Conservation (phyloP, 2,113 vertebrate genomes). For the Triplophysa dalaica region DNA sequence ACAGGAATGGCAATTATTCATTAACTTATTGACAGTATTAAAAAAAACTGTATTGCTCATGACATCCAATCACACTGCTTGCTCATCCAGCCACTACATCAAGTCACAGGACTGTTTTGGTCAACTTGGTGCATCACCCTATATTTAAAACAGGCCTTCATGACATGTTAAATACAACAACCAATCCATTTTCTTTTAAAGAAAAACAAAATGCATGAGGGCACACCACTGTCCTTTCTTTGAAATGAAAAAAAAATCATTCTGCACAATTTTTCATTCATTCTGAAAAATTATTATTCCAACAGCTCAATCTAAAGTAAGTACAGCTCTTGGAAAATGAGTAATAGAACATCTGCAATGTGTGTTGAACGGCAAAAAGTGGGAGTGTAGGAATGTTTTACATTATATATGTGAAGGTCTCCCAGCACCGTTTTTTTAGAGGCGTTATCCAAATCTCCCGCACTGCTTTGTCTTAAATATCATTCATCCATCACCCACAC, state of each 20-base stretch:
- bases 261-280: background rate
- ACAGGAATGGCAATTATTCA: background rate
- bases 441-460: conserved; percentile 2
- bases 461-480: background rate
- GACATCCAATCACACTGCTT: conserved; percentile 5
- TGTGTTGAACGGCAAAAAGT: background rate
- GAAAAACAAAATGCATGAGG: background rate
- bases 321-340: background rate
- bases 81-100: conserved; percentile 1
- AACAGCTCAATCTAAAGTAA: background rate
- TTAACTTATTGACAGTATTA: conserved; percentile 19
- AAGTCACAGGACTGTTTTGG: conserved; percentile 17
- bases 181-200: conserved; percentile 38
- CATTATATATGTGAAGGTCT: conserved; percentile 20
- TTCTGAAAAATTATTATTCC: background rate
- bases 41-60: conserved; percentile 9
- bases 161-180: conserved; percentile 9
- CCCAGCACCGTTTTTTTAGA: background rate
- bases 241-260: conserved; percentile 1
- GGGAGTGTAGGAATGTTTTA: conserved; percentile 35
- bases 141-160: conserved; percentile 30
- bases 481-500: conserved; percentile 1
- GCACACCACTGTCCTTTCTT: conserved; percentile 14
- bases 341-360: background rate
- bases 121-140: conserved; percentile 35